phyloP scores from a whole-genome alignment of 64 coral and sea anemone genomes.

The Montipora foliosa region DNA sequence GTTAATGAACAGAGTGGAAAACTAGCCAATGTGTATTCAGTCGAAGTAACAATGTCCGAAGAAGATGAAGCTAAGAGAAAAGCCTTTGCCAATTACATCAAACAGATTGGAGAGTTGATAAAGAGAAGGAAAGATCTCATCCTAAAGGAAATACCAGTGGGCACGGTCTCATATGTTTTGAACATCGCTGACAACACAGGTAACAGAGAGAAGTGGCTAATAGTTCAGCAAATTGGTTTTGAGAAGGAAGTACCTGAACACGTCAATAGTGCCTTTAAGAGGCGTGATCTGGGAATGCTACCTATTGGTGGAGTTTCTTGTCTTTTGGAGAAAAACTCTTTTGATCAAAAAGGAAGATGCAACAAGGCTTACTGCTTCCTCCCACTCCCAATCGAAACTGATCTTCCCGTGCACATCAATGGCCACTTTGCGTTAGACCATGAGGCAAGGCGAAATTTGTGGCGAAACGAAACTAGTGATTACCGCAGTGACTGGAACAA shows the following conservation, averaged over 20 bases:
- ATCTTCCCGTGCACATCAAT: slow-evolving; percentile 87
- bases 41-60: slow-evolving; percentile 33
- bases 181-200: slow-evolving; percentile 63
- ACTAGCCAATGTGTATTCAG: slow-evolving; percentile 42
- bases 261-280: slow-evolving; percentile 29
- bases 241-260: slow-evolving; percentile 39
- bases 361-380: slow-evolving; percentile 80
- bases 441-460: slow-evolving; percentile 83
- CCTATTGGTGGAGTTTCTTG: slow-evolving; percentile 39
- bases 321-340: slow-evolving; percentile 8
- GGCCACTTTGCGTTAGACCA: slow-evolving; percentile 97
- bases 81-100: slow-evolving; percentile 59
- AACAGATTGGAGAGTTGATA: background rate
- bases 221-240: slow-evolving; percentile 81
- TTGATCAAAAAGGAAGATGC: background rate
- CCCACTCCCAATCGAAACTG: slow-evolving; percentile 74
- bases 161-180: slow-evolving; percentile 71
- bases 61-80: slow-evolving; percentile 73
- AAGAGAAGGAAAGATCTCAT: slow-evolving; percentile 16
- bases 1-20: slow-evolving; percentile 52
- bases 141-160: slow-evolving; percentile 46
- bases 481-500: slow-evolving; percentile 81
- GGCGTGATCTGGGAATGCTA: slow-evolving; percentile 42
- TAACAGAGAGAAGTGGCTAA: slow-evolving; percentile 65
- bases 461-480: slow-evolving; percentile 49